These are phyloP conservation scores for Spongilla lacustris DNA, from an alignment of 37 sponge, comb jelly and placozoan species.

Conservation along the genomic window DNA sequence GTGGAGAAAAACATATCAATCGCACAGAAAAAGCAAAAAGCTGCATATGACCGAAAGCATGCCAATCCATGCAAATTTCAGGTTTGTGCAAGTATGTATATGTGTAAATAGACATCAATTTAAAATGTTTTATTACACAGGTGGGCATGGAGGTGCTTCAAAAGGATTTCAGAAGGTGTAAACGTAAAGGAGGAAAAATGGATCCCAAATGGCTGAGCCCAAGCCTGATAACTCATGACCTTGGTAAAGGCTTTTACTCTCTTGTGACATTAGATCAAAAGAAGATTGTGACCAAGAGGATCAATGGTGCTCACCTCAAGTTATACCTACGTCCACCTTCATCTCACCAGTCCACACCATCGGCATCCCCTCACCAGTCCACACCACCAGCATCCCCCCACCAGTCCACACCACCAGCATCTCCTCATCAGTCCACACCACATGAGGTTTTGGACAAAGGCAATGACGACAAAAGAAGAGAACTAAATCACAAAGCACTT, in stretches of 20 bases:
- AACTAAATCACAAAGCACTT: no score
- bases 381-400: no score
- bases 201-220: constrained; percentile 21
- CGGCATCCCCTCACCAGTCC: no score
- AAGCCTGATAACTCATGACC: background rate
- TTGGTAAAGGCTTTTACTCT: constrained; percentile 24
- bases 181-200: constrained; percentile 23
- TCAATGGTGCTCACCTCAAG: constrained; percentile 24
- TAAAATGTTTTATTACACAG: background rate
- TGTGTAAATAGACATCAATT: constrained; percentile 7
- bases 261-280: background rate
- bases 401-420: no score
- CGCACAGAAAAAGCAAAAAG: constrained; percentile 46
- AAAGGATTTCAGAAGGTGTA: constrained; percentile 13
- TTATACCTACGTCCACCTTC: background rate
- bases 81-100: constrained; percentile 3
- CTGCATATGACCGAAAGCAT: constrained; percentile 27
- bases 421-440: no score
- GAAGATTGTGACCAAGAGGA: constrained; percentile 7
- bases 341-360: no score
- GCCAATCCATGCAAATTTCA: constrained; percentile 6
- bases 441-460: no score
- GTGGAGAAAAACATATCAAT: constrained; percentile 24
- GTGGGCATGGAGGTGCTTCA: constrained; percentile 3
- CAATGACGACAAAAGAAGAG: no score